These are phyloP conservation scores for Acanthisitta chloris DNA, from an alignment of 2,113 vertebrate species.

Conservation along the genomic window DNA sequence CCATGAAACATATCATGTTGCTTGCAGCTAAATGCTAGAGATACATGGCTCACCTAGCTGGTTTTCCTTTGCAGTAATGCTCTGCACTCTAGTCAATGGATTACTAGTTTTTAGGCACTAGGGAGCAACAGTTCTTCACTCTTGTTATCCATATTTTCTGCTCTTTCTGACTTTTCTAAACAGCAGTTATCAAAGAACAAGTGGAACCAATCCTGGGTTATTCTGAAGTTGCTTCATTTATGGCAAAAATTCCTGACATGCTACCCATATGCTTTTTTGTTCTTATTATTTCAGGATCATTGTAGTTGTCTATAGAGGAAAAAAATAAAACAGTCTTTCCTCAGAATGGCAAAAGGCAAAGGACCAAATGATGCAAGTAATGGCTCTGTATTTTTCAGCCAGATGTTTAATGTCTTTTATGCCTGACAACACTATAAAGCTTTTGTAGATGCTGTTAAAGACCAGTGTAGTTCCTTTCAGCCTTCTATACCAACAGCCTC, in stretches of 20 bases:
- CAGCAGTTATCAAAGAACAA: background rate
- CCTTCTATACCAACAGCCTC: background rate
- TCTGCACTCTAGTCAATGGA: background rate
- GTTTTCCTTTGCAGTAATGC: background rate
- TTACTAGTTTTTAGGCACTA: slow-evolving; percentile 1
- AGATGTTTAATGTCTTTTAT: background rate
- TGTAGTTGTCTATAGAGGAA: background rate
- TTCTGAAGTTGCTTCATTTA: background rate
- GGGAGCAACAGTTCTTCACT: slow-evolving; percentile 37
- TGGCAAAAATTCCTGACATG: background rate
- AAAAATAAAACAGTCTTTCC: background rate
- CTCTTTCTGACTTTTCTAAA: background rate
- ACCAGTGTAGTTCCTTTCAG: background rate
- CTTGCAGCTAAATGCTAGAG: background rate
- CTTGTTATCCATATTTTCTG: background rate
- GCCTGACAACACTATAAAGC: background rate
- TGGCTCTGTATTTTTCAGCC: background rate
- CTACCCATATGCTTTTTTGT: background rate
- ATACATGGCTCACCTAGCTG: background rate
- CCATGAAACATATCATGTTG: background rate
- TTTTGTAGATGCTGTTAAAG: background rate
- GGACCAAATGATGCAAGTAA: background rate
- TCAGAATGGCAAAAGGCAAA: background rate
- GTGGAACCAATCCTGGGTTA: background rate
- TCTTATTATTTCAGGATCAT: background rate